phyloP scores from a whole-genome alignment of 92 coral and sea anemone genomes.

The Plumapathes pennacea region DNA sequence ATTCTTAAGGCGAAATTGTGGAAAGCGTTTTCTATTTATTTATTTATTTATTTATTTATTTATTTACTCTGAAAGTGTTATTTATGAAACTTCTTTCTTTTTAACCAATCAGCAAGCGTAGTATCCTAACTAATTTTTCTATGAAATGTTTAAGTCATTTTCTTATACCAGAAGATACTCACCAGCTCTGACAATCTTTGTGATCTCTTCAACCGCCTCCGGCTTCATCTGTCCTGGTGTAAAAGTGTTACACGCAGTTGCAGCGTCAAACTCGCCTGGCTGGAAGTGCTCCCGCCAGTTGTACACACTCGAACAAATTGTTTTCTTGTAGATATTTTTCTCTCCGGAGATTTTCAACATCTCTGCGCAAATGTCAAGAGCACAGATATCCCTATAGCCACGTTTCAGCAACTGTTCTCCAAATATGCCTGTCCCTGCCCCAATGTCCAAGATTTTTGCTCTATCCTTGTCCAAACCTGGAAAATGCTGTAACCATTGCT shows the following conservation, averaged over 20 bases:
- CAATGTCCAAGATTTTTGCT: constrained; percentile 7
- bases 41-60: no score
- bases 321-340: constrained; percentile 14
- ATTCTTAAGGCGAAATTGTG: no score
- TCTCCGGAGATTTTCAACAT: constrained; percentile 15
- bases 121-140: no score
- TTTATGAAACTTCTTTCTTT: background rate
- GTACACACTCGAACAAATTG: constrained; percentile 8
- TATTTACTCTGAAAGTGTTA: no score
- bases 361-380: constrained; percentile 11
- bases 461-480: background rate
- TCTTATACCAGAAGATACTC: background rate
- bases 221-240: constrained; percentile 37
- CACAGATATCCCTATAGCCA: constrained; percentile 8
- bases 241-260: constrained; percentile 2
- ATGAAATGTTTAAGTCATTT: background rate
- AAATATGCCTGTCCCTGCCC: constrained; percentile 17
- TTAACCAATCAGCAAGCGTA: background rate
- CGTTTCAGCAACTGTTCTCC: constrained; percentile 1
- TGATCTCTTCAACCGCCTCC: constrained; percentile 11
- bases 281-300: constrained; percentile 21
- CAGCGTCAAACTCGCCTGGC: constrained; percentile 21
- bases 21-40: no score
- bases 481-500: no score
- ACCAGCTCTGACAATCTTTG: constrained; percentile 10